Base-by-base conservation (phyloP, 2,113 vertebrate species). In the Esox niger region DNA sequence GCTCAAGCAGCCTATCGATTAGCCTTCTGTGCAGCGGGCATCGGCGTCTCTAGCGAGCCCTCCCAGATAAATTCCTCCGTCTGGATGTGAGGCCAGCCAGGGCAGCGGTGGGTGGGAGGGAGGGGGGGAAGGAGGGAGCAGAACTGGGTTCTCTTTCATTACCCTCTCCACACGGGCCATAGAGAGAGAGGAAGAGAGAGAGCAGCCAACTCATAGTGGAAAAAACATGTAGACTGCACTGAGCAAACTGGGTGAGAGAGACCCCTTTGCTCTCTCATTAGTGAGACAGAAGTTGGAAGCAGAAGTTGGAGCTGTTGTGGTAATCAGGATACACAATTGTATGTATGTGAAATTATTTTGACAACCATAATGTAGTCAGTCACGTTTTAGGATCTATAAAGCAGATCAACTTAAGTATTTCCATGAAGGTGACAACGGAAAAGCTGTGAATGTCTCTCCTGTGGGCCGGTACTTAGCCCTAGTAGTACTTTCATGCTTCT, bases 41-140 rank as follows among this genome's bases (percentile, higher is more conserved):
- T 43, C 46, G 29, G 54, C 54, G 49, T 33, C 32, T 78, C 80
- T 91, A 79, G 71, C 52, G 88, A 88, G 88, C 84, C 82, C 89
- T 82, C 85, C 84, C 90, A 59, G 76, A 83, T 81, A 89, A 93
- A 93, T 94, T 93, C 92, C 91, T 87, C 87, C 76, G 89, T 91
- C 88, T 91, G 83, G 87, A 81, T 86, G 60, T 85, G 83, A 87
- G 89, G 88, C 82, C 90, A 88, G 87, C 88, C 84, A 79, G 89
- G 91, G 90, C 87, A 83, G 86, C 38, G 71, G 74, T 52, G 47
- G 47, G 47, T 52, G 47, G 47, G 47, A 8, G 47, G 47, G 55
- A 29, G 13, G 78, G 72, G 66, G 69, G 74, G 76, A 15, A 43
- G 38, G 73, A 74, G 82, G 47, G 47, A 52, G n/a, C 47, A 75